Evolutionary conservation across 2,113 vertebrate genomes (phyloP), one percentile per base, ranked within the genome.

Genomic region (Glaucidium brasilianum): DNA sequence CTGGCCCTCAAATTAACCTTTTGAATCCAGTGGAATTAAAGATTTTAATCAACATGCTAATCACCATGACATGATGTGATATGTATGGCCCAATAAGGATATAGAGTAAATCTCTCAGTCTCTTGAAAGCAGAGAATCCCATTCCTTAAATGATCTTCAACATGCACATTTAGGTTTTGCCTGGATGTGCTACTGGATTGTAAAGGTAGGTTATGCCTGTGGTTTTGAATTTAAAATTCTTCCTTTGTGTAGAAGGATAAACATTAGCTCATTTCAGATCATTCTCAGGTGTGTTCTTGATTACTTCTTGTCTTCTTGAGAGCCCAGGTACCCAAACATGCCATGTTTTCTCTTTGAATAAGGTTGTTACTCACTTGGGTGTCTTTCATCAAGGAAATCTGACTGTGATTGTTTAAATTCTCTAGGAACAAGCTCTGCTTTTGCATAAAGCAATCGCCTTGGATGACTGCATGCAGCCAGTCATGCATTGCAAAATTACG

Each of bases 11-110:
- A 89, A 62, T 53, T 78, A 95, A 29, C 45, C 52, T 73, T 92
- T 89, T 90, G 63, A 92, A 90, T 97, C 77, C 23, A 63, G 10
- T 52, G n/a, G 62, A 88, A 82, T 93, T 91, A 76, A 91, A 82
- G 41, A 85, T 92, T 92, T 90, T 95, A 88, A 94, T 95, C 69
- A 73, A 63, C 81, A 80, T 96, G 67, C 39, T 95, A 50, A 92
- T 96, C 84, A 49, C 41, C 30, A 8, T 66, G 41, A 82, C 39
- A 13, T 50, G 71, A 69, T 69, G 64, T 50, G 58, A 52, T 77
- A 63, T 26, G 23, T 43, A 20, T 35, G 1, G 2, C 37, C 35
- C 5, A 6, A 79, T 84, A 66, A 85, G 25, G 69, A 53, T 79
- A 35, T 15, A 18, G n/a, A 52, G 17, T 69, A 68, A 85, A 92